Evolutionary conservation across 1,140 invertebrate genomes (phyloP).

Genomic region (Achatina immaculata): DNA sequence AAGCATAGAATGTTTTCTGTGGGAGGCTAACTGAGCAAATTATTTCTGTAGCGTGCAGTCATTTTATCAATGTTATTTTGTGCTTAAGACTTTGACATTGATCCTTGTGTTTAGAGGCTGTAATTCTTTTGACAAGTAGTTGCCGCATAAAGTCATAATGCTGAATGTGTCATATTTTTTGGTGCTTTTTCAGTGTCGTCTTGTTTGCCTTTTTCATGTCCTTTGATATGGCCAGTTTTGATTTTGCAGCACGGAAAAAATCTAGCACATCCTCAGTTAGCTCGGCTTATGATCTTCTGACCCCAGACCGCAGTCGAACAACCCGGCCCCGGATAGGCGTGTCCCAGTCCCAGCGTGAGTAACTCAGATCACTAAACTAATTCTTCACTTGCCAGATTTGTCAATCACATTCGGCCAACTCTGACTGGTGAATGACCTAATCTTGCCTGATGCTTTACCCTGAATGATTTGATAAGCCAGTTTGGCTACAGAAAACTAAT

Average conservation of each 20-base stretch:
- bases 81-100: too few species aligned
- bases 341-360: slow-evolving; percentile 91
- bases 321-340: slow-evolving; percentile 79
- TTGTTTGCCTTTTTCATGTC: background rate
- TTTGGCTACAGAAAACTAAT: background rate
- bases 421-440: background rate
- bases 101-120: too few species aligned
- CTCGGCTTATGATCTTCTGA: slow-evolving; percentile 48
- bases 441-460: background rate
- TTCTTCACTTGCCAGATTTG: background rate
- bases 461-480: background rate
- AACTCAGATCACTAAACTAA: slow-evolving; percentile 28
- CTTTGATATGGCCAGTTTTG: slow-evolving; percentile 19
- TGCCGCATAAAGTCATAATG: too few species aligned
- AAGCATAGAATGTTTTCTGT: too few species aligned
- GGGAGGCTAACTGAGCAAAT: too few species aligned
- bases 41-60: too few species aligned
- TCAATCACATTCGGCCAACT: background rate
- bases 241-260: slow-evolving; percentile 60
- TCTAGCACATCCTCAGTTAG: slow-evolving; percentile 42
- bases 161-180: background rate
- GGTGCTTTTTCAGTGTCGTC: slow-evolving; percentile 3
- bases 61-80: too few species aligned
- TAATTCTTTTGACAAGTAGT: too few species aligned
- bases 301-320: slow-evolving; percentile 77